These are phyloP conservation scores for Pollenia amentaria DNA, from an alignment of 2,888 invertebrate species.

Conservation along the genomic window DNA sequence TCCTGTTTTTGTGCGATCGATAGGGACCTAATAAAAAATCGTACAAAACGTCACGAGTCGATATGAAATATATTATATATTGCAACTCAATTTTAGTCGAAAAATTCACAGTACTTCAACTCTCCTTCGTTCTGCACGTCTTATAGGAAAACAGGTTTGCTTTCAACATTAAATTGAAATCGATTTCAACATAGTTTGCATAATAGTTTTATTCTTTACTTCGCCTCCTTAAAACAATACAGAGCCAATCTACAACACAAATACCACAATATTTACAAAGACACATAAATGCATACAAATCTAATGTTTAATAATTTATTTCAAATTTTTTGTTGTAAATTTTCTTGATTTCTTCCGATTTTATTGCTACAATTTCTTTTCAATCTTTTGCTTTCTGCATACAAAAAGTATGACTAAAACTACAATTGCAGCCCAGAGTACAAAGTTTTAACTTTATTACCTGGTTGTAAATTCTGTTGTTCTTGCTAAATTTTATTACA, in stretches of 20 bases:
- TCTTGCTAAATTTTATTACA: slow-evolving; percentile 57
- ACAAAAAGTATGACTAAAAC: not conserved
- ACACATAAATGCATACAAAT: not conserved
- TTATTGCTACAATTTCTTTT: slow-evolving; percentile 18
- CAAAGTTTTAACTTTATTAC: slow-evolving; percentile 65
- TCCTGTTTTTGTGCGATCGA: too few relatives aligned
- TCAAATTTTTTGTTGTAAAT: slow-evolving; percentile 17
- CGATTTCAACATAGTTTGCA: too few relatives aligned
- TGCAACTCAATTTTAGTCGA: too few relatives aligned
- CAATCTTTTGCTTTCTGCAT: not conserved
- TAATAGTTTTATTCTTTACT: not conserved
- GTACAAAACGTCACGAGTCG: too few relatives aligned
- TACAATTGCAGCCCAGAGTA: not conserved
- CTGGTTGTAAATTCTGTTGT: slow-evolving; percentile 60
- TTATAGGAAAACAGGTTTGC: too few relatives aligned
- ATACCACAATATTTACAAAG: not conserved
- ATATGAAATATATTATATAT: too few relatives aligned
- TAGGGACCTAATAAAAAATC: too few relatives aligned
- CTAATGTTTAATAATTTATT: slow-evolving; percentile 52
- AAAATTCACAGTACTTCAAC: too few relatives aligned
- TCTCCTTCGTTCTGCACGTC: too few relatives aligned
- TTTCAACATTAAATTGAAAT: too few relatives aligned
- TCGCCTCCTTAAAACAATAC: not conserved
- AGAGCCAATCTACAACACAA: not conserved
- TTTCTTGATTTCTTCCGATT: slow-evolving; percentile 31